A percentile compares a stretch with the other conserved stretches of the same genome.
Conservation (phyloP, 2,888 invertebrate species). For the Sarcophaga rosellei region DNA sequence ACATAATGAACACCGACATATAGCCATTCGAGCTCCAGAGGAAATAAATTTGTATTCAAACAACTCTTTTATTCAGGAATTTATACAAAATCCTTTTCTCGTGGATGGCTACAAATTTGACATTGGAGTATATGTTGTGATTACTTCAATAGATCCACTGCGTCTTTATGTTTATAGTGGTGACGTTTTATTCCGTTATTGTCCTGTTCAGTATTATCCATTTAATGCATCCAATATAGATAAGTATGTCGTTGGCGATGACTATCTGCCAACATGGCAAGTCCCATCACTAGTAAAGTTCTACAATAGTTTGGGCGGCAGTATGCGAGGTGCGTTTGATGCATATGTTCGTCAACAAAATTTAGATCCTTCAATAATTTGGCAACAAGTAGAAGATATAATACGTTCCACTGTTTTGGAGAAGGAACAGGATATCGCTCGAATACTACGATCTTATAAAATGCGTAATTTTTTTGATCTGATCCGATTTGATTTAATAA, state of each 20-base stretch:
- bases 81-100: slow-evolving; percentile 91
- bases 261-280: slow-evolving; percentile 97
- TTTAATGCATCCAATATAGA: slow-evolving; percentile 90
- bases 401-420: slow-evolving; percentile 86
- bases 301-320: slow-evolving; percentile 87
- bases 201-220: slow-evolving; percentile 93
- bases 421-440: slow-evolving; percentile 88
- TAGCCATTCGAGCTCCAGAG: slow-evolving; percentile 87
- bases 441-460: slow-evolving; percentile 82
- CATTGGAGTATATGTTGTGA: slow-evolving; percentile 95
- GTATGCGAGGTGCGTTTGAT: slow-evolving; percentile 94
- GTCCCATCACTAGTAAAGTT: slow-evolving; percentile 89
- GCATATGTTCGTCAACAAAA: slow-evolving; percentile 86
- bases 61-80: slow-evolving; percentile 95
- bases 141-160: slow-evolving; percentile 95
- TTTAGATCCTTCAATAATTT: slow-evolving; percentile 88
- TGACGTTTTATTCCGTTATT: slow-evolving; percentile 95
- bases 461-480: slow-evolving; percentile 94
- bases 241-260: slow-evolving; percentile 97
- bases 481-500: slow-evolving; percentile 95
- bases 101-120: slow-evolving; percentile 98
- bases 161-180: slow-evolving; percentile 94
- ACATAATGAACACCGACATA: slow-evolving; percentile 94
- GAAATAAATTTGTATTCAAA: slow-evolving; percentile 87
- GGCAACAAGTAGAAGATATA: slow-evolving; percentile 90